Base-by-base conservation (phyloP, 2,113 vertebrate species). In the Pelusios castaneus region DNA sequence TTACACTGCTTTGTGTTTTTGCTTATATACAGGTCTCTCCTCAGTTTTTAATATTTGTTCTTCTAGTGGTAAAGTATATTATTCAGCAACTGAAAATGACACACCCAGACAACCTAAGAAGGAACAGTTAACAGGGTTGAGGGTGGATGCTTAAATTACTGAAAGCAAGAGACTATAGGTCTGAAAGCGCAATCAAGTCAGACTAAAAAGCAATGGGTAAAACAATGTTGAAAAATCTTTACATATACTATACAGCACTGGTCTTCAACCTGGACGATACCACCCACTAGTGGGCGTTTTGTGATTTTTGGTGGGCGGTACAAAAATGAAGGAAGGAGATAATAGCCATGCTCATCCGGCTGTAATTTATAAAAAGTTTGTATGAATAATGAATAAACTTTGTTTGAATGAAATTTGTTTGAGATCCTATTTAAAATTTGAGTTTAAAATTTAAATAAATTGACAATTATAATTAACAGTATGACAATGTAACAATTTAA, bases 81-180 rank as follows among this genome's bases (percentile, higher is more conserved):
- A 86, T 49, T 47, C 73, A 87, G 38, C 76, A 96, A 70, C 79
- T 88, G 90, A 82, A 96, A 84, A 10, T 58, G 93, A 80, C 92
- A 92, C 75, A 92, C 85, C 85, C 91, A 89, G 91, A 93, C 95
- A 92, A 96, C 94, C 95, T 94, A 95, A 93, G 93, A 47, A 94
- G 94, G 25, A 90, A 51, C 22, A 80, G 9, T 6, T 87, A 10
- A 51, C 60, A 93, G 52, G 41, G 77, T 77, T 63, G 60, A 54
- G n/a, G 58, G 56, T 84, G 60, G 70, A 91, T 55, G 34, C 63
- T 91, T 92, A 93, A 96, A 89, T 94, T 96, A 5, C 63, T 58
- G 79, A 79, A 93, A 47, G 56, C 87, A 95, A 96, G 86, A 94
- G 81, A 92, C 79, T 29, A 89, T 73, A 95, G 87, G 87, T 22